Conservation (phyloP, 2,888 invertebrate genomes). For the Nephrocerus scutellatus region DNA sequence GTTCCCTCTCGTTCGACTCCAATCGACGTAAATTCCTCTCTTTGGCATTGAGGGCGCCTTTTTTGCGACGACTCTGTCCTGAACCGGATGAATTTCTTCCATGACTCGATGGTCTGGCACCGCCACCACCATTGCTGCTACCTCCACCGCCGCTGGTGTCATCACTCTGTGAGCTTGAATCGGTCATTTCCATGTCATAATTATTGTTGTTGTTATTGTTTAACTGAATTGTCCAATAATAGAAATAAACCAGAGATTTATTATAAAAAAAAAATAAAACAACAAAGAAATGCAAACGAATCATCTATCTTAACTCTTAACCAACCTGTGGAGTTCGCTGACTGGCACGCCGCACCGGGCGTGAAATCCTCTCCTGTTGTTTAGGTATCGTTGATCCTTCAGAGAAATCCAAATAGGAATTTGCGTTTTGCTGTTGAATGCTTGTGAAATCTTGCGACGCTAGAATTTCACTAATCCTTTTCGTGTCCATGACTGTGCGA, state of each 20-base stretch:
- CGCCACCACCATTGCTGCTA: conserved; percentile 43
- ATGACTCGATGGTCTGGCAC: conserved; percentile 37
- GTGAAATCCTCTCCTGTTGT: conserved; percentile 34
- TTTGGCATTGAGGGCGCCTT: conserved; percentile 71
- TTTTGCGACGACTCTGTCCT: conserved; percentile 55
- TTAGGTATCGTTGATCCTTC: conserved; percentile 32
- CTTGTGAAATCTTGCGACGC: conserved; percentile 21
- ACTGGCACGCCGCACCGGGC: conserved; percentile 40
- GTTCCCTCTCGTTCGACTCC: conserved; percentile 85
- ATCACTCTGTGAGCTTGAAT: conserved; percentile 48
- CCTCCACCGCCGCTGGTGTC: conserved; percentile 47
- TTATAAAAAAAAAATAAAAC: conserved; percentile 2
- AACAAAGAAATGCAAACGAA: conserved; percentile 1
- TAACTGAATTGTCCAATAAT: conserved; percentile 32
- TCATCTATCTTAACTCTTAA: too few relatives aligned
- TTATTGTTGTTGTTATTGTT: conserved; percentile 30
- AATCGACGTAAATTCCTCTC: conserved; percentile 79
- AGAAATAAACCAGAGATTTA: too few relatives aligned
- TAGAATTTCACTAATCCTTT: conserved; percentile 22
- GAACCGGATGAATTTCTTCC: conserved; percentile 32
- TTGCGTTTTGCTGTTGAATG: too few relatives aligned
- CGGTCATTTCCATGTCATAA: conserved; percentile 47
- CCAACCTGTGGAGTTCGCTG: conserved; percentile 42
- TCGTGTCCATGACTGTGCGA: conserved; percentile 24
- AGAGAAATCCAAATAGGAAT: conserved; percentile 28